A percentile compares a stretch with the other conserved stretches of the same genome.
phyloP scores from a whole-genome alignment of 2,113 vertebrate species.

The Catagonus wagneri region DNA sequence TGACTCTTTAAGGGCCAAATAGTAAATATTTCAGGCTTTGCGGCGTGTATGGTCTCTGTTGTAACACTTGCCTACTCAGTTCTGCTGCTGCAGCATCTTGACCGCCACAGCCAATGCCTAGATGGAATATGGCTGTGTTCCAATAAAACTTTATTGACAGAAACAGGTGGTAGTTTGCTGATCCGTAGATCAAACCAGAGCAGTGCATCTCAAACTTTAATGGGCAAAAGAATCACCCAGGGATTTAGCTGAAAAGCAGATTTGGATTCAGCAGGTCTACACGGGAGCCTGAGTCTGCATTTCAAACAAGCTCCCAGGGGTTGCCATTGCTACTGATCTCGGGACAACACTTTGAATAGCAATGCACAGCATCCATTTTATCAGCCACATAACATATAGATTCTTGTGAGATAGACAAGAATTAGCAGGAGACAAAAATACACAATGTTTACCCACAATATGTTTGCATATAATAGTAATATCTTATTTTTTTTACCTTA shows the following conservation, averaged over 20 bases:
- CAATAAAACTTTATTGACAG: constrained; percentile 39
- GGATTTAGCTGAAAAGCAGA: neutral
- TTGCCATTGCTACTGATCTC: neutral
- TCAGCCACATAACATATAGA: neutral
- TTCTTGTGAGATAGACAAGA: neutral
- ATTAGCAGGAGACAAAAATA: neutral
- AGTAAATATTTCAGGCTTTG: neutral
- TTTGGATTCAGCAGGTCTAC: neutral
- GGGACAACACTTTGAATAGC: neutral
- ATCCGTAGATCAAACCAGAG: neutral
- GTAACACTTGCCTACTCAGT: neutral
- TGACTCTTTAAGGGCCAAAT: neutral
- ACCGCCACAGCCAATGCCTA: neutral
- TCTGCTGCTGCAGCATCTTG: neutral
- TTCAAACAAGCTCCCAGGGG: neutral
- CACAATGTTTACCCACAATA: neutral
- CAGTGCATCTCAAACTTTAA: neutral
- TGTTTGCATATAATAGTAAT: neutral
- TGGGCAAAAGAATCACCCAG: neutral
- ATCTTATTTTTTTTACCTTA: neutral
- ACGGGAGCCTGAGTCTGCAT: neutral
- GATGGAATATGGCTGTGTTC: neutral
- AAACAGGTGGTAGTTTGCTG: neutral
- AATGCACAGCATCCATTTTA: neutral
- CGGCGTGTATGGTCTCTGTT: neutral